Percentiles rank a stretch among this genome's conserved stretches.
Evolutionary conservation across 2,888 invertebrate species (phyloP).

Genomic region (Zhengitettix transpicula): DNA sequence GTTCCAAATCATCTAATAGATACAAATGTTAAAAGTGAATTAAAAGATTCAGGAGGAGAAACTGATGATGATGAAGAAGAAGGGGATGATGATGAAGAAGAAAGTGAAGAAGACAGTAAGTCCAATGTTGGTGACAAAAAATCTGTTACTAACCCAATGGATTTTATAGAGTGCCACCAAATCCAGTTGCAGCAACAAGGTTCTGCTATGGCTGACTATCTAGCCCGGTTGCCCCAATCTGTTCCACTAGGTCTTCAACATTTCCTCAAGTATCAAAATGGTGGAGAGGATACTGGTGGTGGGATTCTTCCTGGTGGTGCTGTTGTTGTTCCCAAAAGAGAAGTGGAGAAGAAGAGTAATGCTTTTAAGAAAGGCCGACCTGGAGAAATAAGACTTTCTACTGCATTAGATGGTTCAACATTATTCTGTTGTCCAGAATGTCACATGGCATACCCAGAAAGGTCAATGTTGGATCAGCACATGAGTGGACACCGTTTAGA

Average conservation of each 20-base stretch:
- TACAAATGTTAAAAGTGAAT: background rate
- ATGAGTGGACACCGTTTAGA: constrained; percentile 22
- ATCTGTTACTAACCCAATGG: background rate
- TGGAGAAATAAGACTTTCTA: constrained; percentile 22
- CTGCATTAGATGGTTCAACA: constrained; percentile 24
- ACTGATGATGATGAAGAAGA: background rate
- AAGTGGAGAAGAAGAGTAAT: background rate
- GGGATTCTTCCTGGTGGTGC: constrained; percentile 17
- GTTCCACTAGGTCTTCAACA: constrained; percentile 24
- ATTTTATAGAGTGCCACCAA: background rate
- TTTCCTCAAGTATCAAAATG: constrained; percentile 22
- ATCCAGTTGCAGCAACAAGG: constrained; percentile 10
- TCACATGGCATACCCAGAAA: constrained; percentile 27
- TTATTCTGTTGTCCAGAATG: constrained; percentile 31
- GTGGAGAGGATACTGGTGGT: constrained; percentile 18
- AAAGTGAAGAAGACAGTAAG: background rate
- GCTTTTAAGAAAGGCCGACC: constrained; percentile 4
- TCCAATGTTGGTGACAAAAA: background rate
- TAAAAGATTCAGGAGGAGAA: background rate
- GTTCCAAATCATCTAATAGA: too few species aligned
- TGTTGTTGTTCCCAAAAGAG: constrained; percentile 5
- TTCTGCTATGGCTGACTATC: constrained; percentile 24
- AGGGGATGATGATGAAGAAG: background rate
- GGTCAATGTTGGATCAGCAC: constrained; percentile 28
- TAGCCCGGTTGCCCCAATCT: constrained; percentile 24